These are phyloP conservation scores for Naja naja DNA, from an alignment of 2,113 vertebrate species.

Conservation along the genomic window DNA sequence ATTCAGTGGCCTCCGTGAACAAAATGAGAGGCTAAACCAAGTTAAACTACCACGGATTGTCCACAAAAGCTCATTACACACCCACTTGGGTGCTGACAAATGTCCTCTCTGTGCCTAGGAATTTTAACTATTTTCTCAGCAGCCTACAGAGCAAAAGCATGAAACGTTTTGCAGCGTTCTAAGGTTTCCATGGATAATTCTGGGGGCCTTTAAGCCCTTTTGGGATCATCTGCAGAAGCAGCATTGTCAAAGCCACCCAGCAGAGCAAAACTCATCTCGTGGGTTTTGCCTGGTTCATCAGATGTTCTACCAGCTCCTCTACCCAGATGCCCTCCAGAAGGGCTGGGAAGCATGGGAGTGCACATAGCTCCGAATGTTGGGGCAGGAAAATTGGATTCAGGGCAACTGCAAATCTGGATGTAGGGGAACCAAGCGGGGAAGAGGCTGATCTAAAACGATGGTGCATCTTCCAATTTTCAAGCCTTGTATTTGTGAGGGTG, in stretches of 20 bases:
- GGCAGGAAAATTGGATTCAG: neutral
- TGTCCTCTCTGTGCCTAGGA: neutral
- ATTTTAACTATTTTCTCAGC: neutral
- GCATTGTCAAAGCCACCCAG: neutral
- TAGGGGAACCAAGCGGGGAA: neutral
- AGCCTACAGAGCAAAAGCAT: neutral
- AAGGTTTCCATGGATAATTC: neutral
- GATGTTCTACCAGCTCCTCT: neutral
- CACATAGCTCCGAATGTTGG: accelerated
- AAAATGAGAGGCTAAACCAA: neutral
- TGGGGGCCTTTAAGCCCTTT: neutral
- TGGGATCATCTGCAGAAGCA: neutral
- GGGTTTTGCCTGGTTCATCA: neutral
- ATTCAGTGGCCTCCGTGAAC: neutral
- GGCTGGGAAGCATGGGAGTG: neutral
- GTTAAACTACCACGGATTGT: neutral
- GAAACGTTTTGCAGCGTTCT: neutral
- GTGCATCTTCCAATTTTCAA: neutral
- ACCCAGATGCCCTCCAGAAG: neutral
- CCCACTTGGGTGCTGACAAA: neutral
- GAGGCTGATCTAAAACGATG: neutral
- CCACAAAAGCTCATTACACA: neutral
- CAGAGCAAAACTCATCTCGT: neutral
- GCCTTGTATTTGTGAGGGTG: neutral
- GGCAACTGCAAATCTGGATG: neutral